phyloP scores from a whole-genome alignment of 2,888 invertebrate genomes.

The Ganaspis brasiliensis region DNA sequence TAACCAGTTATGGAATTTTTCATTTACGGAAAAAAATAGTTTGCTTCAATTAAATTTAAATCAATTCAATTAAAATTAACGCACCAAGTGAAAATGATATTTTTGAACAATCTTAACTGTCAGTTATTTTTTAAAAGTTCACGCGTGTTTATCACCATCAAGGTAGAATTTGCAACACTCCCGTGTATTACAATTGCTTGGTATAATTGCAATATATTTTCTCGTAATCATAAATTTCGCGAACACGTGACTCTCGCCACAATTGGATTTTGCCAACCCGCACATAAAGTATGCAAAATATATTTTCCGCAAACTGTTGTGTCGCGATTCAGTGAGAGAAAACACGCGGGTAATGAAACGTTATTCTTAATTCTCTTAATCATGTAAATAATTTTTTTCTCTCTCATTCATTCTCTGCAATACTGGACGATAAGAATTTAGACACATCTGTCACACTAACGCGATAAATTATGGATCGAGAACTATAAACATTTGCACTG shows the following conservation, averaged over 20 bases:
- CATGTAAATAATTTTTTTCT: conserved; percentile 37
- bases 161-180: conserved; percentile 34
- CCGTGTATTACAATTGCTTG: conserved; percentile 26
- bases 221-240: conserved; percentile 40
- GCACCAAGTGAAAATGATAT: not conserved
- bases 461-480: conserved; percentile 32
- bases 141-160: conserved; percentile 11
- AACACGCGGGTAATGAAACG: conserved; percentile 37
- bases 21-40: too few relatives aligned
- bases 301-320: conserved; percentile 32
- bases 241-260: conserved; percentile 40
- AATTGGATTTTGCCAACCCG: conserved; percentile 41
- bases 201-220: conserved; percentile 42
- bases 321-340: conserved; percentile 36
- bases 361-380: conserved; percentile 42
- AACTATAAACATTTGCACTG: conserved; percentile 23
- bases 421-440: conserved; percentile 10
- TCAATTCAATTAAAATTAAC: too few relatives aligned
- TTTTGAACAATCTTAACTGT: conserved; percentile 27
- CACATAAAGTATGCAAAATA: conserved; percentile 43
- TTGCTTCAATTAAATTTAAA: too few relatives aligned
- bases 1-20: too few relatives aligned
- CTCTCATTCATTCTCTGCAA: not conserved
- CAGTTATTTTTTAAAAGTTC: conserved; percentile 14
- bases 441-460: conserved; percentile 21